Conservation (phyloP, 2,888 invertebrate species). For the Drosophila falleni region DNA sequence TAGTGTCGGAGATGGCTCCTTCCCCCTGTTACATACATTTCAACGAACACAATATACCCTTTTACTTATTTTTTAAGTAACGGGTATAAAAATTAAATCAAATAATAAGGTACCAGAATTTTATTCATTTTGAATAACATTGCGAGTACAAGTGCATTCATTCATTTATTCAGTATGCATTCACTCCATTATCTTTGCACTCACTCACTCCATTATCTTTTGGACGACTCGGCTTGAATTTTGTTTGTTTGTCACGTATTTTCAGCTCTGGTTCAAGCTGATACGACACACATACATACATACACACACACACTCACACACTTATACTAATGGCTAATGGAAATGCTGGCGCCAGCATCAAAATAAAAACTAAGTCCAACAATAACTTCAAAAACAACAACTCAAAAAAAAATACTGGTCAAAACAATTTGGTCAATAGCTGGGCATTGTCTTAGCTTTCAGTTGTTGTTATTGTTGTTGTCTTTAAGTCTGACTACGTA, state of each 20-base stretch:
- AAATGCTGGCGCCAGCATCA: conserved; percentile 70
- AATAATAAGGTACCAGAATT: neutral
- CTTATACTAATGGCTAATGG: conserved; percentile 13
- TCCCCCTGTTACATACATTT: too few species aligned
- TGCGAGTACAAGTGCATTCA: conserved; percentile 1
- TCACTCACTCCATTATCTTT: neutral
- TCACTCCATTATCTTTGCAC: conserved; percentile 13
- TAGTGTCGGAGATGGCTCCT: too few species aligned
- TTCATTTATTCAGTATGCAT: neutral
- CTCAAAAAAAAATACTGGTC: conserved; percentile 31
- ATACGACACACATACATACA: neutral
- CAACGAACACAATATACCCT: too few species aligned
- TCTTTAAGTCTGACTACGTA: conserved; percentile 12
- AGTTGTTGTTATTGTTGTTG: neutral
- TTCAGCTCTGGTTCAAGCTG: neutral
- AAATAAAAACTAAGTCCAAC: conserved; percentile 10
- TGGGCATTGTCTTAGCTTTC: conserved; percentile 21
- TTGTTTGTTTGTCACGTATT: conserved; percentile 18
- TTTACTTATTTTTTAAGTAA: too few species aligned
- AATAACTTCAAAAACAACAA: conserved; percentile 34
- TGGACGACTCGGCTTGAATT: conserved; percentile 4
- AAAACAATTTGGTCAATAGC: conserved; percentile 44
- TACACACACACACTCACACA: neutral
- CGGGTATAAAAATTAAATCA: too few species aligned
- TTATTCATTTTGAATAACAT: neutral